Base-by-base conservation (phyloP, 2,113 vertebrate species). In the Pterocles gutturalis region DNA sequence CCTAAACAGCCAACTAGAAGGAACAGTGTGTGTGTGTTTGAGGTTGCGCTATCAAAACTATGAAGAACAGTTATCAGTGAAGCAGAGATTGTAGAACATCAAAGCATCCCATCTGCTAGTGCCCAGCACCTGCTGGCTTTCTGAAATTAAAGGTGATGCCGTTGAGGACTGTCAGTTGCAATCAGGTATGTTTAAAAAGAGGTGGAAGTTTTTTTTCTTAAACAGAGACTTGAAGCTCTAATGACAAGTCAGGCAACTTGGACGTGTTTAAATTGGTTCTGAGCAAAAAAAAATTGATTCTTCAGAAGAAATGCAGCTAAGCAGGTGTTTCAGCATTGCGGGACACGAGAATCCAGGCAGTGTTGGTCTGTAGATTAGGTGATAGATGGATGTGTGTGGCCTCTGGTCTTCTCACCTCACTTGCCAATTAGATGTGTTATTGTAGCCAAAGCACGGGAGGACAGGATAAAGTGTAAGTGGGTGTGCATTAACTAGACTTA, bases 391-490 rank as follows among this genome's bases (percentile, higher is more conserved):
- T 38, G n/a, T 9, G 31, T 28, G 11, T 67, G 54, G 22, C 55
- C 46, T 70, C 45, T 88, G 75, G 3, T 3, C 13, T 51, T 58
- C 8, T 28, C 2, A 0, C 17, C 11, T 15, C 29, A 14, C 17
- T 45, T 3, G 0, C 4, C 13, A 19, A 1, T 48, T 43, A 33
- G 34, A 3, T n/a, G 5, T 29, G 31, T 49, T 34, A 4, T 1
- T 72, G 29, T 13, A 19, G 9, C n/a, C 12, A 4, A 33, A 79
- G 49, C 31, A 67, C 38, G n/a, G 11, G 51, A 82, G 66, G 62
- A 9, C 5, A 22, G 46, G 19, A 3, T 69, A 7, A 34, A 31
- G 22, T 51, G 28, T 36, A 5, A 60, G 26, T 54, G 51, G 24
- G 5, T 3, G 0, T 60, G 7, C 61, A 7, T 34, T 65, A 43